Conservation (phyloP, 2,888 invertebrate species). For the Tinea semifulvella region DNA sequence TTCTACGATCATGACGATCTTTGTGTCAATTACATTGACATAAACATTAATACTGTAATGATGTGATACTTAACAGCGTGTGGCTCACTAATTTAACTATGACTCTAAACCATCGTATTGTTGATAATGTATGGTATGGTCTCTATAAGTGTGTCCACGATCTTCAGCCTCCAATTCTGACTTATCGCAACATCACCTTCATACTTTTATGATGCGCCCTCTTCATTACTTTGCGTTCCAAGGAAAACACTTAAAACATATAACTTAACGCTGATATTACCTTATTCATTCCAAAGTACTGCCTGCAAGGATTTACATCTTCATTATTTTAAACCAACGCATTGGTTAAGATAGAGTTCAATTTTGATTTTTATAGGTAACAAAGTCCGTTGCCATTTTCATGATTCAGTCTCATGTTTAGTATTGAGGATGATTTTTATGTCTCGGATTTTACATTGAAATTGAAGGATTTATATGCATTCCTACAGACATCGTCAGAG, state of each 20-base stretch:
- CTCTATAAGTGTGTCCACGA: not conserved
- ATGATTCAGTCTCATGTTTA: conserved; percentile 8
- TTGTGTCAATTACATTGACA: too few species aligned
- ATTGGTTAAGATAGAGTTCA: not conserved
- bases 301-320: conserved; percentile 1
- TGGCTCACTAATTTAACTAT: too few species aligned
- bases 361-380: not conserved
- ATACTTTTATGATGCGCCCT: conserved; percentile 19
- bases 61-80: too few species aligned
- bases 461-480: conserved; percentile 9
- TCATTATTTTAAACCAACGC: not conserved
- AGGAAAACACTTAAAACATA: conserved; percentile 40
- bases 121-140: not conserved
- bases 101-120: too few species aligned
- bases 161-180: conserved; percentile 12
- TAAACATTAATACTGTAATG: too few species aligned
- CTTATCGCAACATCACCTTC: conserved; percentile 14
- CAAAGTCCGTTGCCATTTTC: not conserved
- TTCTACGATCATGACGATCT: too few species aligned
- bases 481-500: not conserved
- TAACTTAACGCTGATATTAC: conserved; percentile 23
- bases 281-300: conserved; percentile 9
- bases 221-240: conserved; percentile 52
- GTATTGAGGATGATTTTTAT: conserved; percentile 8
- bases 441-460: conserved; percentile 11